Base-by-base conservation (phyloP, 2,113 vertebrate genomes). In the Chlamydotis undulata region DNA sequence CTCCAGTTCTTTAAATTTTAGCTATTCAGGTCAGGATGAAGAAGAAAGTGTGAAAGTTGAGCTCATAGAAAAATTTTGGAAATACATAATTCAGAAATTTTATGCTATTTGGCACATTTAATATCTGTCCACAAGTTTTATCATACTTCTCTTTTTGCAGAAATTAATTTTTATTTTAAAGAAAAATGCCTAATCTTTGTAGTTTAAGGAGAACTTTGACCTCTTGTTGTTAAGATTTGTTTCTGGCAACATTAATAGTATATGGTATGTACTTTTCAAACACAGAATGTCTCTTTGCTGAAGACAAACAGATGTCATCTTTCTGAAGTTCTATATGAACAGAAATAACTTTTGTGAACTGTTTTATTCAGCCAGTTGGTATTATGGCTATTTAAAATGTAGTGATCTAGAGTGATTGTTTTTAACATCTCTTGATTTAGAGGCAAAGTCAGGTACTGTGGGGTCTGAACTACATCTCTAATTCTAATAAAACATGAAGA, bases 1-100 rank as follows among this genome's bases (percentile, higher is more conserved):
- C 65, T 81, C 28, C 37, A 82, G 19, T 93, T 96, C 56, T 95
- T 87, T 82, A 95, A 56, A 76, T 82, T 57, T 81, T 83, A 89
- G n/a, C 52, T 92, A 71, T 95, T 84, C 77, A 84, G 75, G 43
- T 82, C 25, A 84, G 61, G 39, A 78, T 64, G 29, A 87, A 95
- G 74, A 75, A 64, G 41, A 43, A 67, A 81, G 57, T 52, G 52
- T 43, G 43, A 82, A 91, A 82, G 45, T 87, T 71, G 39, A 71
- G 63, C 29, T 94, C n/a, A 45, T 0, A 64, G 53, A 64, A 71
- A 6, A 89, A 78, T 24, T 83, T 56, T n/a, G 16, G 29, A 82
- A 89, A 89, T 56, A 56, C 7, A 6, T 59, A 78, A 60, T 77
- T 86, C 56, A 60, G 76, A 84, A 78, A 29, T 61, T 16, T 81